These are phyloP conservation scores for Scylla paramamosain DNA, from an alignment of 1,140 invertebrate genomes.

Conservation along the genomic window DNA sequence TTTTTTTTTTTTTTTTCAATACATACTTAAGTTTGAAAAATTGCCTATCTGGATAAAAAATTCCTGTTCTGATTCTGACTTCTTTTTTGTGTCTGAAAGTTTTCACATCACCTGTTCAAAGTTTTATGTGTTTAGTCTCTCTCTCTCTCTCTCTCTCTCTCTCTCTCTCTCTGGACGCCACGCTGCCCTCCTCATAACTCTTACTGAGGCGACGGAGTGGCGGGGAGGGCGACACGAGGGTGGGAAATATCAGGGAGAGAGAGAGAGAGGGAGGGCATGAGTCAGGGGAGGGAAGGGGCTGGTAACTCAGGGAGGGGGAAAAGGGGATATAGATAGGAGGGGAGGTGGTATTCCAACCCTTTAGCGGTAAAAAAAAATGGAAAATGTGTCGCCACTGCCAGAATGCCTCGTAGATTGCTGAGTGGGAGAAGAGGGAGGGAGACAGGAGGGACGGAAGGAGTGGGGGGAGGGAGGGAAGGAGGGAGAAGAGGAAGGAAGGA, in stretches of 20 bases:
- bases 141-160: too few species aligned
- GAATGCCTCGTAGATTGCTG: neutral
- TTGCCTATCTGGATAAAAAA: too few species aligned
- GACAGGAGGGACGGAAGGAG: neutral
- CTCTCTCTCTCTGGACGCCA: too few species aligned
- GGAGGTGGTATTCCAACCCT: neutral
- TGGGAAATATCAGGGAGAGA: neutral
- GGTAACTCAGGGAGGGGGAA: neutral
- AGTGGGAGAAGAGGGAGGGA: neutral
- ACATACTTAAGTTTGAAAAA: too few species aligned
- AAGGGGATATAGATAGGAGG: neutral
- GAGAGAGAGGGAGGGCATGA: neutral
- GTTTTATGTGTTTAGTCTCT: too few species aligned
- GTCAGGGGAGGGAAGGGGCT: neutral
- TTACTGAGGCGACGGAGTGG: neutral
- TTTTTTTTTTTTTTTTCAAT: too few species aligned
- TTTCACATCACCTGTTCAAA: too few species aligned
- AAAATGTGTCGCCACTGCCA: conserved; percentile 25
- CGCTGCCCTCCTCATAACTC: too few species aligned
- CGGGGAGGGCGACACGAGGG: neutral
- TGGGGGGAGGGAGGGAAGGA: neutral
- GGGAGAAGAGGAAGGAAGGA: too few species aligned
- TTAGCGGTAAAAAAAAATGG: neutral
- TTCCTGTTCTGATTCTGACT: too few species aligned
- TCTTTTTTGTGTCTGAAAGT: too few species aligned